Conservation (phyloP, 2,888 invertebrate genomes). For the Dynastes maya region DNA sequence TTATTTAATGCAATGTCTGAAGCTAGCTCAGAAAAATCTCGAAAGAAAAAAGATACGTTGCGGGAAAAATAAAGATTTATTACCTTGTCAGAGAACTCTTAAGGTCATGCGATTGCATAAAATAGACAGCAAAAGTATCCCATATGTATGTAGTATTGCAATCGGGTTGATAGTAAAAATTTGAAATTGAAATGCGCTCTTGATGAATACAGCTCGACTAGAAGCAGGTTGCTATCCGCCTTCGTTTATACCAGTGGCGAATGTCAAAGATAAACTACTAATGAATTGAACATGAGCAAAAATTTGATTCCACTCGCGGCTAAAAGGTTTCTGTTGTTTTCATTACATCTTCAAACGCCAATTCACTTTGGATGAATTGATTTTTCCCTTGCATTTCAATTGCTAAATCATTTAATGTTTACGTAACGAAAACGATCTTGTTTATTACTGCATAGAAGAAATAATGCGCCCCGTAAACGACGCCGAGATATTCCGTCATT, state of each 20-base stretch:
- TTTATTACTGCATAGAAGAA: slow-evolving; percentile 19
- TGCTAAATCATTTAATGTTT: slow-evolving; percentile 50
- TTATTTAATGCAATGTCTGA: too few species aligned
- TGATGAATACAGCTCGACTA: slow-evolving; percentile 29
- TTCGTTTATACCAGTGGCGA: slow-evolving; percentile 30
- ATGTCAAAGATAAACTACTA: slow-evolving; percentile 66
- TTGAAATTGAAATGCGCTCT: slow-evolving; percentile 42
- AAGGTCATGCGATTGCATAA: slow-evolving; percentile 27
- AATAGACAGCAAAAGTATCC: slow-evolving; percentile 17
- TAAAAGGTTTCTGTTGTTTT: slow-evolving; percentile 71
- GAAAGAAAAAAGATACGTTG: not conserved
- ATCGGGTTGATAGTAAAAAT: slow-evolving; percentile 37
- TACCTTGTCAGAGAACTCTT: slow-evolving; percentile 15
- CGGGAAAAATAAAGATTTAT: slow-evolving; percentile 34
- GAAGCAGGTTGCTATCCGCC: slow-evolving; percentile 33
- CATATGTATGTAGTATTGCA: slow-evolving; percentile 28
- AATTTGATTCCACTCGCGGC: slow-evolving; percentile 68
- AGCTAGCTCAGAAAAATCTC: too few species aligned
- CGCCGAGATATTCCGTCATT: not conserved
- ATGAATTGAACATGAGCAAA: slow-evolving; percentile 70
- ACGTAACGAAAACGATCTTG: slow-evolving; percentile 42
- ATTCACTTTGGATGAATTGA: slow-evolving; percentile 46
- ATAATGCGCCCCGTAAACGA: slow-evolving; percentile 1
- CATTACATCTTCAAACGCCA: slow-evolving; percentile 48
- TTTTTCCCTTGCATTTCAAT: slow-evolving; percentile 43